Percentiles rank a stretch among this genome's conserved stretches.
These are phyloP conservation scores for Alentia gelatinosa DNA, from an alignment of 2,888 invertebrate genomes.

Conservation along the genomic window DNA sequence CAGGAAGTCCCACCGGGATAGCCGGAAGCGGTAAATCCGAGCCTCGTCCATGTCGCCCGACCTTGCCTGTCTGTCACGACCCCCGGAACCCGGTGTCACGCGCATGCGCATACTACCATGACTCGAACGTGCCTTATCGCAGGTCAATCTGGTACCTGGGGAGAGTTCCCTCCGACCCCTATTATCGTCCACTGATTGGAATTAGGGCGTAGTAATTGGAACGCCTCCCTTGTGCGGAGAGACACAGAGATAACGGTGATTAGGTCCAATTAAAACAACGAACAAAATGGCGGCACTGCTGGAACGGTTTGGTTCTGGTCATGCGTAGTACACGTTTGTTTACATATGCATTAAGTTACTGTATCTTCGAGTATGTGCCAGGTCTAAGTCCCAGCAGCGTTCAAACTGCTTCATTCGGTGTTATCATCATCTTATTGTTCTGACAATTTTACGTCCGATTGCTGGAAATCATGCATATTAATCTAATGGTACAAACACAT, in stretches of 20 bases:
- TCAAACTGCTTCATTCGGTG: too few relatives aligned
- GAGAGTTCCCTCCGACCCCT: background rate
- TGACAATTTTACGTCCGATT: too few relatives aligned
- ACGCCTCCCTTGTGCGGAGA: conserved; percentile 16
- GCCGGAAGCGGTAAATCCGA: conserved; percentile 29
- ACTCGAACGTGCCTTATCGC: background rate
- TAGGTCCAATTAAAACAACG: conserved; percentile 22
- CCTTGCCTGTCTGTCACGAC: background rate
- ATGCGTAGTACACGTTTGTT: too few relatives aligned
- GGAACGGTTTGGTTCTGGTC: background rate
- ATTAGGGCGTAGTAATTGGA: conserved; percentile 13
- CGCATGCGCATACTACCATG: background rate
- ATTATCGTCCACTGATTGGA: background rate
- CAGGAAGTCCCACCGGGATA: background rate
- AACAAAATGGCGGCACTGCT: background rate
- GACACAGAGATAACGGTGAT: conserved; percentile 34
- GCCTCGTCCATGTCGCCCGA: background rate
- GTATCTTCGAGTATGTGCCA: too few relatives aligned
- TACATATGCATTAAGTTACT: too few relatives aligned
- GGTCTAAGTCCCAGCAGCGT: too few relatives aligned
- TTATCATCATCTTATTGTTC: too few relatives aligned
- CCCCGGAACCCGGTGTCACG: background rate
- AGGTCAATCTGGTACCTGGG: background rate
- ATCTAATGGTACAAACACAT: too few relatives aligned
- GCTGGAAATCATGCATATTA: too few relatives aligned